Conservation (phyloP, 2,888 invertebrate genomes). For the Luperina nickerlii region DNA sequence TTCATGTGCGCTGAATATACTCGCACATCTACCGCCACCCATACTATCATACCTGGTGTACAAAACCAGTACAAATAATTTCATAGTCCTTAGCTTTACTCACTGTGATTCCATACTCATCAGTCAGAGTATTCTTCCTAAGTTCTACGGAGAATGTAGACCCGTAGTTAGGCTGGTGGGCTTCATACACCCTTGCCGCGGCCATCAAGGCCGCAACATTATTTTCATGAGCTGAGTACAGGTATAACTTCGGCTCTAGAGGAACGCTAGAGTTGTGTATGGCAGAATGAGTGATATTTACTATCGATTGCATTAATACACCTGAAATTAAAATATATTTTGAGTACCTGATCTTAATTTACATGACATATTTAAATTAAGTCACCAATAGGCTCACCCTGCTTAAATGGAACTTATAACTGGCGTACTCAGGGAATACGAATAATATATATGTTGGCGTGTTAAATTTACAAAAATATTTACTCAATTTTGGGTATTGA, state of each 20-base stretch:
- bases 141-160: conserved; percentile 90
- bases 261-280: conserved; percentile 80
- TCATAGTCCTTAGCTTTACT: conserved; percentile 35
- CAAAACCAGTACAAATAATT: not conserved
- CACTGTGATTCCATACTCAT: conserved; percentile 87
- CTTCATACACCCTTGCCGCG: conserved; percentile 88
- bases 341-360: not conserved
- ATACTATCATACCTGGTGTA: not conserved
- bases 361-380: not conserved
- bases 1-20: not conserved
- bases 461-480: not conserved
- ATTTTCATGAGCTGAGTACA: conserved; percentile 92
- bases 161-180: conserved; percentile 91
- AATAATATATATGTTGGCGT: too few species aligned
- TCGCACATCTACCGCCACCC: too few species aligned
- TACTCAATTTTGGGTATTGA: too few species aligned
- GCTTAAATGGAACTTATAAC: not conserved
- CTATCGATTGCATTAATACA: conserved; percentile 86
- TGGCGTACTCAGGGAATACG: too few species aligned
- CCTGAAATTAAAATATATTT: conserved; percentile 76
- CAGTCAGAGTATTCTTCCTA: conserved; percentile 74
- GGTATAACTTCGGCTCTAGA: conserved; percentile 82
- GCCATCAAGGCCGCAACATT: conserved; percentile 91
- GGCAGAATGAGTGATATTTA: conserved; percentile 81
- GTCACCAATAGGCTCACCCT: not conserved